phyloP scores from a whole-genome alignment of 92 coral and sea anemone species.

The Desmophyllum pertusum region DNA sequence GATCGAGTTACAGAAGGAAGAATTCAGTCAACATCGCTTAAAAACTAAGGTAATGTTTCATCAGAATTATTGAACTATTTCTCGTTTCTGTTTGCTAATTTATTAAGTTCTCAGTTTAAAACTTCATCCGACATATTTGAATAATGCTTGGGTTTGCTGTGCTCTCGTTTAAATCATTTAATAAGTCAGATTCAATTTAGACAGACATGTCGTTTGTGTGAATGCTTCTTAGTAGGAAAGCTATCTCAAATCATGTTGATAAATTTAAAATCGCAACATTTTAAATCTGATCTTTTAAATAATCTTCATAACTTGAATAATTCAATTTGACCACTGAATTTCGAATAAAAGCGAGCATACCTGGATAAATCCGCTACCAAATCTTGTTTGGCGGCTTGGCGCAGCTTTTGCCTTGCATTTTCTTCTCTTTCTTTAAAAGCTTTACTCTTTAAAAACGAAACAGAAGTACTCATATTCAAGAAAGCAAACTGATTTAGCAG shows the following conservation, averaged over 20 bases:
- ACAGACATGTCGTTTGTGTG: not conserved
- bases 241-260: not conserved
- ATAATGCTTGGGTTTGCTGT: not conserved
- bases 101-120: too few species aligned
- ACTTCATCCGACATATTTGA: not conserved
- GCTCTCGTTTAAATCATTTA: not conserved
- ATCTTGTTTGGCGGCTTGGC: constrained; percentile 59
- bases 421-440: constrained; percentile 75
- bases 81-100: not conserved
- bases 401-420: constrained; percentile 54
- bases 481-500: not conserved
- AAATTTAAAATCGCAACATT: too few species aligned
- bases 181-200: not conserved
- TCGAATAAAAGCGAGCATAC: constrained; percentile 19
- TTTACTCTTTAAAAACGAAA: constrained; percentile 55
- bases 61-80: not conserved
- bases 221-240: not conserved
- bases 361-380: constrained; percentile 69
- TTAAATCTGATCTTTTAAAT: too few species aligned
- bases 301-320: too few species aligned
- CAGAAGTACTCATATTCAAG: not conserved
- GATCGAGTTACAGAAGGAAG: too few species aligned
- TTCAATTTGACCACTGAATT: not conserved
- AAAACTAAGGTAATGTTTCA: not conserved
- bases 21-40: not conserved